Evolutionary conservation across 2,797 vertebrate species (phyloP).

Genomic region (Pseudocheirus occidentalis): DNA sequence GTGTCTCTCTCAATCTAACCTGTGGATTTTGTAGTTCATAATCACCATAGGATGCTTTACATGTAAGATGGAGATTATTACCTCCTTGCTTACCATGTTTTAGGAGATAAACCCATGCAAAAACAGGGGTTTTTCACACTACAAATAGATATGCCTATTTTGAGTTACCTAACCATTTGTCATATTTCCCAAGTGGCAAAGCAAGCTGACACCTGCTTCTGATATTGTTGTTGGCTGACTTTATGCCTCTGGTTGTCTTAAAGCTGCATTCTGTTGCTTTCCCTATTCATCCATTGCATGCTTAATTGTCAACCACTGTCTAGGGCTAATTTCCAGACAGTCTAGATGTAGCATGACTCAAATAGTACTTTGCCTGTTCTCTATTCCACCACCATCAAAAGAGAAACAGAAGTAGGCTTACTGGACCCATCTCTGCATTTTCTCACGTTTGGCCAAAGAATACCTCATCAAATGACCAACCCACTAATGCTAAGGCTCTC

Average conservation of each 20-base stretch:
- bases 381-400: not conserved
- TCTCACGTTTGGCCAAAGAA: not conserved
- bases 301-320: not conserved
- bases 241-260: slow-evolving; percentile 6
- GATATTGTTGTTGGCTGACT: not conserved
- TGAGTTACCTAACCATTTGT: slow-evolving; percentile 46
- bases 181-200: slow-evolving; percentile 27
- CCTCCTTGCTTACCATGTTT: not conserved
- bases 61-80: slow-evolving; percentile 15
- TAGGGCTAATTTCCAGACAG: not conserved
- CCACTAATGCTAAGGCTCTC: not conserved
- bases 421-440: not conserved
- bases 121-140: not conserved
- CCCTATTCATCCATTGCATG: not conserved
- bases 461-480: not conserved
- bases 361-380: not conserved
- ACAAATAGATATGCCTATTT: not conserved
- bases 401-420: not conserved
- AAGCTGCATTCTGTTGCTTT: not conserved
- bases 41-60: not conserved
- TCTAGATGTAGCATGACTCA: not conserved
- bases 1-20: not conserved
- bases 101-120: not conserved
- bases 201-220: slow-evolving; percentile 7
- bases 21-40: not conserved